A percentile compares a stretch with the other conserved stretches of the same genome.
Evolutionary conservation across 30 jellyfish, hydroid and myxozoan genomes (phyloP).

Genomic region (Hydra vulgaris): DNA sequence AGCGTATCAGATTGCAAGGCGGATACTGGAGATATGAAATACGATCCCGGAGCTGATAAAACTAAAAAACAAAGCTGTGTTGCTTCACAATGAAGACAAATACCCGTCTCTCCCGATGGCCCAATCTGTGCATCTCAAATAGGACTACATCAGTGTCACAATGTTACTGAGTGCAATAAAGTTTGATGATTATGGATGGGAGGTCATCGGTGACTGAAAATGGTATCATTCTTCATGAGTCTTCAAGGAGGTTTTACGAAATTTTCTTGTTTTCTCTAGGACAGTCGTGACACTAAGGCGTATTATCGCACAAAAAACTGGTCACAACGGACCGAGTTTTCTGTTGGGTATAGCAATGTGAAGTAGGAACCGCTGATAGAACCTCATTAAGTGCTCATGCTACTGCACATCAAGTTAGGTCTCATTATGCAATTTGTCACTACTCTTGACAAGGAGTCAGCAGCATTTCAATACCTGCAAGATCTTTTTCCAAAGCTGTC

Average conservation of each 20-base stretch:
- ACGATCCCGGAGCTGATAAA: too few species aligned
- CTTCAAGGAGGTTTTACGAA: background rate
- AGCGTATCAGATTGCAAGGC: too few species aligned
- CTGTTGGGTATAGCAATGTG: background rate
- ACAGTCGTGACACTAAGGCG: background rate
- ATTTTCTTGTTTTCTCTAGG: background rate
- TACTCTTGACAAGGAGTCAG: too few species aligned
- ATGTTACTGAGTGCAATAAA: background rate
- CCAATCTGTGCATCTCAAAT: background rate
- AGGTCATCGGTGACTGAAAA: background rate
- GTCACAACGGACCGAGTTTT: background rate
- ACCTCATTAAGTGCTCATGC: too few species aligned
- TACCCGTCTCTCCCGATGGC: background rate
- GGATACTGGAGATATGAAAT: too few species aligned
- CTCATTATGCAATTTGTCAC: too few species aligned
- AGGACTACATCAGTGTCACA: background rate
- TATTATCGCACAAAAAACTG: background rate
- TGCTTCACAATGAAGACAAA: background rate
- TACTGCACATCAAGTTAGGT: too few species aligned
- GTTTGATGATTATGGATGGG: background rate
- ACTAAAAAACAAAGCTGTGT: too few species aligned
- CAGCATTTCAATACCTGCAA: too few species aligned
- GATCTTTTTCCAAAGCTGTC: too few species aligned
- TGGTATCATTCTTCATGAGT: background rate
- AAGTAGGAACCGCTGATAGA: background rate